Base-by-base conservation (phyloP, 2,113 vertebrate species). In the Glaucidium brasilianum region DNA sequence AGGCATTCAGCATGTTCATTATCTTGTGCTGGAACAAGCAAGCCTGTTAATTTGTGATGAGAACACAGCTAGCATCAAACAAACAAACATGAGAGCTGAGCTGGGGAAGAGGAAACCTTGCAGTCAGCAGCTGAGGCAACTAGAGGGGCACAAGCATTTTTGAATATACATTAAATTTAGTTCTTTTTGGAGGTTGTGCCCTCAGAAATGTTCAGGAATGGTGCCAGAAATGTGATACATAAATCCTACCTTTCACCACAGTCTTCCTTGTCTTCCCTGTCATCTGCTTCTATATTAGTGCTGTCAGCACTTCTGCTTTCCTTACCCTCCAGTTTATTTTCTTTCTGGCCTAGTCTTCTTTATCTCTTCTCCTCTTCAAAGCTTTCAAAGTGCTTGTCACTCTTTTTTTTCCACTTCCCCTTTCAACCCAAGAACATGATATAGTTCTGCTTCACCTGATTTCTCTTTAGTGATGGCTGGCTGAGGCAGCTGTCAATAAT, bases 251-350 rank as follows among this genome's bases (percentile, higher is more conserved):
- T 91, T 92, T 94, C 77, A 81, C 73, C 80, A 87, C 8, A 0
- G 60, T 68, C 76, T 90, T 88, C 75, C 74, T 88, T 88, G 75
- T 92, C 91, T 96, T 72, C n/a, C 55, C 49, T 85, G 82, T 92
- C 92, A 83, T 90, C 88, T 94, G 56, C 84, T 73, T 72, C 85
- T 93, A 13, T 74, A 47, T 93, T n/a, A 73, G 47, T 59, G 82
- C 85, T 95, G 93, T 94, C 96, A 92, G 82, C 88, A 35, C 63
- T 88, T 88, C 53, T 95, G 66, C 77, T 45, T 72, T 88, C 84
- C 62, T 82, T 87, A 52, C 58, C 53, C 67, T 90, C 69, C 43
- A 35, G 75, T 88, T 94, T 82, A 81, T 94, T 94, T 94, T 76
- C 88, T 79, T 83, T 73, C 64, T 94, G 85, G 56, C 60, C 86